phyloP scores from a whole-genome alignment of 2,888 invertebrate genomes.

The Drosophila quinaria region DNA sequence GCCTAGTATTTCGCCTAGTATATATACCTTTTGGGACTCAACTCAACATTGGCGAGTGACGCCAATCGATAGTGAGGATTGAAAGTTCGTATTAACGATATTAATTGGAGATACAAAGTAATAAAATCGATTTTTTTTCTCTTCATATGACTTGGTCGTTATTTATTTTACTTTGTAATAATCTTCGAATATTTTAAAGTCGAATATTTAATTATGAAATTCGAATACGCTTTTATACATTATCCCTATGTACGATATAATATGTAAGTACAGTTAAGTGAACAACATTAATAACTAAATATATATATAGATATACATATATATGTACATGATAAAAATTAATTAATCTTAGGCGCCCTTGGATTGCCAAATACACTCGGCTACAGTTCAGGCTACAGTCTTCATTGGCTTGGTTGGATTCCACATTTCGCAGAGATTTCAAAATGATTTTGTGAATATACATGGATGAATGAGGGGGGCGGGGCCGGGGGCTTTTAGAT shows the following conservation, averaged over 20 bases:
- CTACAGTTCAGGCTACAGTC: slow-evolving; percentile 62
- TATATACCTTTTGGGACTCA: neutral
- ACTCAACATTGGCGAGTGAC: neutral
- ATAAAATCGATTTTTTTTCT: slow-evolving; percentile 15
- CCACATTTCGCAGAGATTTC: slow-evolving; percentile 53
- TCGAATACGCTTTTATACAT: slow-evolving; percentile 34
- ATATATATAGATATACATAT: slow-evolving; percentile 23
- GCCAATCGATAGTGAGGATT: neutral
- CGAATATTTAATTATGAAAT: slow-evolving; percentile 19
- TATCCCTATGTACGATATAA: neutral
- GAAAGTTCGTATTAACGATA: neutral
- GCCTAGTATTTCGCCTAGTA: slow-evolving; percentile 1
- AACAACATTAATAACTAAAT: slow-evolving; percentile 9
- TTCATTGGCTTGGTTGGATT: slow-evolving; percentile 49
- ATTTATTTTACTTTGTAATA: slow-evolving; percentile 7
- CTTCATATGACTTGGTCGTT: slow-evolving; percentile 71
- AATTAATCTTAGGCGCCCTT: slow-evolving; percentile 24
- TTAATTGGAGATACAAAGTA: neutral
- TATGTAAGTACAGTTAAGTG: slow-evolving; percentile 8
- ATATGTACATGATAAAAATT: slow-evolving; percentile 39
- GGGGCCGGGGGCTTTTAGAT: slow-evolving; percentile 2
- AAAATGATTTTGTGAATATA: slow-evolving; percentile 11
- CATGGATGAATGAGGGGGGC: neutral
- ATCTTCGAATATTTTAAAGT: slow-evolving; percentile 18
- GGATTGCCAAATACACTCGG: slow-evolving; percentile 2